Conservation (phyloP, 1,140 invertebrate species). For the Oedothorax gibbosus region DNA sequence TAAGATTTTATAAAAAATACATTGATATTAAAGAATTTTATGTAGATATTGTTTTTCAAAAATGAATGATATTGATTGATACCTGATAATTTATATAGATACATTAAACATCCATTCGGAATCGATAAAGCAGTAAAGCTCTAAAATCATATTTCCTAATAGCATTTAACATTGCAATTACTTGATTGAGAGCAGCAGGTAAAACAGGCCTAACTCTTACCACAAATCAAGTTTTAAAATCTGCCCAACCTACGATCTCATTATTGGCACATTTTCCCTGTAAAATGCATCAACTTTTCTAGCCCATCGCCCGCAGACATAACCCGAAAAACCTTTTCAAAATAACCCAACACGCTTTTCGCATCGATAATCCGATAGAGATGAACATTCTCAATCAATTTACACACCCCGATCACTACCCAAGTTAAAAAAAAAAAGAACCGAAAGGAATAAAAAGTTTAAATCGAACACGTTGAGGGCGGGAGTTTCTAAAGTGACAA, state of each 20-base stretch:
- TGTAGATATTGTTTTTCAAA: too few species aligned
- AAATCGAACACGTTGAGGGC: constrained; percentile 12
- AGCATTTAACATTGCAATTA: too few species aligned
- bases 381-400: constrained; percentile 22
- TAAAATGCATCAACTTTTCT: background rate
- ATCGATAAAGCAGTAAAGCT: too few species aligned
- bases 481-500: constrained; percentile 38
- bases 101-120: too few species aligned
- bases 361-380: constrained; percentile 48
- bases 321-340: constrained; percentile 7
- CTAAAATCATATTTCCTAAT: too few species aligned
- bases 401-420: constrained; percentile 10
- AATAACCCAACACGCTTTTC: constrained; percentile 33
- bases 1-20: too few species aligned
- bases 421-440: background rate
- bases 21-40: too few species aligned
- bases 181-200: too few species aligned
- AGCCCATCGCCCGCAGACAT: background rate
- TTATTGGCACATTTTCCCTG: too few species aligned
- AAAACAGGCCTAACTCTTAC: too few species aligned
- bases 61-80: too few species aligned
- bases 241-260: background rate
- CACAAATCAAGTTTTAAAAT: background rate
- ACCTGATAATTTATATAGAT: too few species aligned
- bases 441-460: constrained; percentile 7